Evolutionary conservation across 2,113 vertebrate species (phyloP).

Genomic region (Crotalus horridus): DNA sequence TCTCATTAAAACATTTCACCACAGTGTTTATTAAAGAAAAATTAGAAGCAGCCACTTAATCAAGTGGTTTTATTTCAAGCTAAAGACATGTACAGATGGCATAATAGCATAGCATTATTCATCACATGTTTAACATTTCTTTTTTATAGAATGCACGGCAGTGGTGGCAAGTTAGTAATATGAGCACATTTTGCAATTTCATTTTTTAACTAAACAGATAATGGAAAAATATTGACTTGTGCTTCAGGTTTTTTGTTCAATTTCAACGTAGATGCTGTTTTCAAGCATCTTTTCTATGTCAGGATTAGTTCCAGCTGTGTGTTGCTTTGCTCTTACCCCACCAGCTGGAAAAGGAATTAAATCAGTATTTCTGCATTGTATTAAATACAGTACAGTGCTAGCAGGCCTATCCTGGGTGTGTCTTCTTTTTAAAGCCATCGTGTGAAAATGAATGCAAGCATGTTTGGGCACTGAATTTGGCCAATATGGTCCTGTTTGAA

Average conservation of each 20-base stretch:
- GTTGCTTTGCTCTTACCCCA: not conserved
- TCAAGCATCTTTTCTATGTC: not conserved
- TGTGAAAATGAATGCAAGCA: not conserved
- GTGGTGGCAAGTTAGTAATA: not conserved
- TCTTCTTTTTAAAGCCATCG: not conserved
- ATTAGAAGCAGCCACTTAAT: constrained; percentile 7
- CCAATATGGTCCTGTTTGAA: not conserved
- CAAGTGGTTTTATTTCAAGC: not conserved
- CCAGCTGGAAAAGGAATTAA: not conserved
- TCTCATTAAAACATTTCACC: constrained; percentile 13
- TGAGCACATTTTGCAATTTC: not conserved
- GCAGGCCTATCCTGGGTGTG: not conserved
- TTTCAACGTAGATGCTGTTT: not conserved
- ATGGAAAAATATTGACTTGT: not conserved
- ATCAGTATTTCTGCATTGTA: not conserved
- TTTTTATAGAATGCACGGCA: not conserved
- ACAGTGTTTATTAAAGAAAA: constrained; percentile 13
- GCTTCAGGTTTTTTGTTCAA: not conserved
- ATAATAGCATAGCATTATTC: constrained; percentile 3
- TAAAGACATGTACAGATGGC: not conserved
- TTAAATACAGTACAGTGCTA: not conserved
- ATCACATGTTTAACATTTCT: not conserved
- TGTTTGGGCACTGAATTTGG: not conserved
- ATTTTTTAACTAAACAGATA: not conserved
- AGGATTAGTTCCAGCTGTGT: not conserved